Evolutionary conservation across 2,113 vertebrate species (phyloP).

Genomic region (Antechinus flavipes): DNA sequence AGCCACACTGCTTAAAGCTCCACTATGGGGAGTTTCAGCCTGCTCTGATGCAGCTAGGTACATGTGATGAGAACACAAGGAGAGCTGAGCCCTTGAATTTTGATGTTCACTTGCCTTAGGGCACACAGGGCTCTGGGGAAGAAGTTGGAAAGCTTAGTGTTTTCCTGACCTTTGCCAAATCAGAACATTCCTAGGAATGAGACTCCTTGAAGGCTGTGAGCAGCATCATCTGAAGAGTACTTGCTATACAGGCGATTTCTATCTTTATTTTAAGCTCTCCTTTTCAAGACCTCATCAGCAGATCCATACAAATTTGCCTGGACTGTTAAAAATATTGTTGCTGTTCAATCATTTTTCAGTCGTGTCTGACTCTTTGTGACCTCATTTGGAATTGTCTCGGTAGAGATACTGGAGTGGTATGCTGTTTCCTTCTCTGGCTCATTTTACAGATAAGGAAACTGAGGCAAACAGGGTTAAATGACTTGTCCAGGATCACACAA

Average conservation of each 20-base stretch:
- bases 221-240: neutral
- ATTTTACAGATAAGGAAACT: neutral
- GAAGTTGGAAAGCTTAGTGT: neutral
- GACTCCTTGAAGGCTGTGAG: neutral
- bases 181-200: neutral
- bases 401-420: neutral
- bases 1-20: neutral
- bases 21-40: neutral
- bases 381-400: neutral
- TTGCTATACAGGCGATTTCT: neutral
- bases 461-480: neutral
- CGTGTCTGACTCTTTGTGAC: neutral
- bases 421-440: neutral
- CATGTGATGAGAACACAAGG: neutral
- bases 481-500: neutral
- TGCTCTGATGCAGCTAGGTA: neutral
- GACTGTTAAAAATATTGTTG: neutral
- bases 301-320: neutral
- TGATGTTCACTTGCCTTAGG: neutral
- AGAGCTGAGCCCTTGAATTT: neutral
- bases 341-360: neutral
- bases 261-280: neutral
- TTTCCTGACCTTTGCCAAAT: neutral
- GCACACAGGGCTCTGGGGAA: neutral
- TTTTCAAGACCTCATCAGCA: neutral